phyloP scores from a whole-genome alignment of 2,797 vertebrate species.

The Aphelocoma californica region DNA sequence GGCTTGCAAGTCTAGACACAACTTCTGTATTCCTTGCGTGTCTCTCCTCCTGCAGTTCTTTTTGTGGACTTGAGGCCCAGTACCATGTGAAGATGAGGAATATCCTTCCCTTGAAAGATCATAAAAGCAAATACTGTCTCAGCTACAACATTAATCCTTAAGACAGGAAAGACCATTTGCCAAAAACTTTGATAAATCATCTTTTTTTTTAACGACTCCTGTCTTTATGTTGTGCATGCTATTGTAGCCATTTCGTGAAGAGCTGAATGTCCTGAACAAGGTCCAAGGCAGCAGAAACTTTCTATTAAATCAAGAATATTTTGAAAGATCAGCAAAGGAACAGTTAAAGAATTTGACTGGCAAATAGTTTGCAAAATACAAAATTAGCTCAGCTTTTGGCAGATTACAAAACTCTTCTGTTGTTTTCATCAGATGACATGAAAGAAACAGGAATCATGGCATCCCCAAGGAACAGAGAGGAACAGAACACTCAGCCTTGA shows the following conservation, averaged over 20 bases:
- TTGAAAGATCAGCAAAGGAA: not conserved
- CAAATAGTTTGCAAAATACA: not conserved
- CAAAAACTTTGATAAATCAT: not conserved
- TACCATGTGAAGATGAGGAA: not conserved
- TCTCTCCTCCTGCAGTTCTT: not conserved
- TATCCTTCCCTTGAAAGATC: not conserved
- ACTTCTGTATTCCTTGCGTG: not conserved
- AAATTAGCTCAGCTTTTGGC: slow-evolving; percentile 50
- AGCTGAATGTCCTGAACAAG: not conserved
- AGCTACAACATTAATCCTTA: not conserved
- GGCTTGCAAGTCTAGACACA: not conserved
- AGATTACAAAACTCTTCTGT: not conserved
- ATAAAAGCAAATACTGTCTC: not conserved
- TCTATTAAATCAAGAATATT: not conserved
- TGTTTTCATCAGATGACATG: not conserved
- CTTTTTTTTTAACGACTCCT: not conserved
- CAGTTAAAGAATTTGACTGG: not conserved
- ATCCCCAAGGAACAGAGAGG: not conserved
- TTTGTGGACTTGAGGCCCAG: not conserved
- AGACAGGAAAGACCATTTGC: not conserved
- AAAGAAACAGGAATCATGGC: not conserved
- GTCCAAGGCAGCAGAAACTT: not conserved
- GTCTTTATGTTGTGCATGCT: not conserved
- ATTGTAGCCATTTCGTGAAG: not conserved
- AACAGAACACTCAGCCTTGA: not conserved